Evolutionary conservation across 2,113 vertebrate species (phyloP).

Genomic region (Gorsachius goisagi): DNA sequence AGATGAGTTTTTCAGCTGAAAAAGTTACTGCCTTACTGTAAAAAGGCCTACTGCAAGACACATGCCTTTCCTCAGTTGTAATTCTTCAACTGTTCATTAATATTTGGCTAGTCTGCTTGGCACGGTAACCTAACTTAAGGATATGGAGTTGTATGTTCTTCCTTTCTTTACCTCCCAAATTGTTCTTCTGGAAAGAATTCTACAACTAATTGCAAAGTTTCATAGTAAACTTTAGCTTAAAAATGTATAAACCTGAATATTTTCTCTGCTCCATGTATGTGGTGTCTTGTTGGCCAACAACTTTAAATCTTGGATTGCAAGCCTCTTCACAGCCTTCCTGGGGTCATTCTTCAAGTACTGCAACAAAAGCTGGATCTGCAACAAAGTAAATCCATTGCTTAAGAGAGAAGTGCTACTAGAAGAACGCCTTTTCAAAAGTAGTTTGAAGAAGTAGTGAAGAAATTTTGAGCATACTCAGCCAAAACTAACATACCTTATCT

Average conservation of each 20-base stretch:
- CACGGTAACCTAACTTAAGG: neutral
- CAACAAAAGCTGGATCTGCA: slow-evolving; percentile 90
- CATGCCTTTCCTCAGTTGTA: neutral
- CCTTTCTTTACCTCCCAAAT: neutral
- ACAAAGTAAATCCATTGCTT: neutral
- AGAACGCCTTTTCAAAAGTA: neutral
- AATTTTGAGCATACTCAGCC: neutral
- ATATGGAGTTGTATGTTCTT: neutral
- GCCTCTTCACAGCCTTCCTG: slow-evolving; percentile 92
- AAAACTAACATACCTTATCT: neutral
- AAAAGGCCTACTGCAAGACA: neutral
- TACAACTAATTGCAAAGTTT: neutral
- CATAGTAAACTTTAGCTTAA: neutral
- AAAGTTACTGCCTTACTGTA: neutral
- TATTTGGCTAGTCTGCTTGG: neutral
- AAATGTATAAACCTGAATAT: slow-evolving; percentile 84
- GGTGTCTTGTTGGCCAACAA: slow-evolving; percentile 93
- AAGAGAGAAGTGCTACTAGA: neutral
- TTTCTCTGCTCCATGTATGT: slow-evolving; percentile 93
- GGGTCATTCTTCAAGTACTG: slow-evolving; percentile 94
- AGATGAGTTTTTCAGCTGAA: neutral
- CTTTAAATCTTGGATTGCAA: slow-evolving; percentile 91
- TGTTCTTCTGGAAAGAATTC: neutral
- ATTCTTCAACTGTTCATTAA: neutral
- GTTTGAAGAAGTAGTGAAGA: neutral